Evolutionary conservation across 2,888 invertebrate genomes (phyloP), one percentile per base, ranked within the genome.

Genomic region (Theristus sp.): DNA sequence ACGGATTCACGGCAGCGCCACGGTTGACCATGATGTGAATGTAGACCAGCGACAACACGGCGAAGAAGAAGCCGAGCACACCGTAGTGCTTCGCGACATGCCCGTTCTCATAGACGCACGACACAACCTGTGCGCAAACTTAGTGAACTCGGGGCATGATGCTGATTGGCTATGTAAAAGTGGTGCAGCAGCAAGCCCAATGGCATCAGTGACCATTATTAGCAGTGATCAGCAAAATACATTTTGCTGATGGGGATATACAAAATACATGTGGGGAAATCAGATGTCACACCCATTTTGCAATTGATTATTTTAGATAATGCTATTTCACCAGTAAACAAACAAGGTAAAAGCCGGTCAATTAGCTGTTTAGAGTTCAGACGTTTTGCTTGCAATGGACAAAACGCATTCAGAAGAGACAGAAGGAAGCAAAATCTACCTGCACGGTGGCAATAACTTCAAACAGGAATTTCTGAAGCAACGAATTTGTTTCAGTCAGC

Each of bases 61-160:
- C 63, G 28, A 68, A 31, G 65, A 70, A 69, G 52, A 70, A 69
- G 1, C 67, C 69, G 27, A 59, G 52, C 46, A 67, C 59, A 0
- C 71, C 71, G 61, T 69, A 71, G 63, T 68, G 62, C 60, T 67
- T 66, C 57, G 66, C 62, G 53, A 70, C 68, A 1, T 70, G 28
- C 65, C 69, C 69, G 64, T 71, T 71, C 60, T 71, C 71, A 63
- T 70, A 71, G 24, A 71, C 71, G 62, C 71, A 72, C 20, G 69
- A 67, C 62, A 70, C 69, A 68, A 68, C 68, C 62, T 70, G 71
- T 57, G 6, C 6, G 6, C n/a, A 22, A 29, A 24, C 26, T 30
- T 25, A 13, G 26, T 38, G 10, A 20, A 13, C 10, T 38, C 38
- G 38, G 10, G 38, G 38, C 38, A 38, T 38, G 10, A 38, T 13